Evolutionary conservation across 2,888 invertebrate species (phyloP), one percentile per base, ranked within the genome.

Genomic region (Abscondita cerata): DNA sequence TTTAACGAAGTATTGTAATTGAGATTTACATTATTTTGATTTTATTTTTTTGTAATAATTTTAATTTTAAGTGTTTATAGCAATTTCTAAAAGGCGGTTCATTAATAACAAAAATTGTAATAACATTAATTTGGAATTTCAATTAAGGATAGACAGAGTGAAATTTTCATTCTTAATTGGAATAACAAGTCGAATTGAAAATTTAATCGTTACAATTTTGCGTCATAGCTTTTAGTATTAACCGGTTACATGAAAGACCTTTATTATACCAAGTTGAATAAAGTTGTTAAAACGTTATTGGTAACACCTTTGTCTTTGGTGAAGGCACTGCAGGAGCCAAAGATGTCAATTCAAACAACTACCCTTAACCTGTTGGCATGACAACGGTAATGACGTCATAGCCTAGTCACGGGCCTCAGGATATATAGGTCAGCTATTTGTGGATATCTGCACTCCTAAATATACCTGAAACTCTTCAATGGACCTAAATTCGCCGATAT

Each of bases 351-450:
- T 72, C 72, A 73, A 76, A 75, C 70, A n/a, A 68, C 70, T 74
- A 71, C 71, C 72, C 72, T 74, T 76, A 76, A 75, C 73, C 73
- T 74, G 78, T 78, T 71, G 74, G 73, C 77, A 75, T 75, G 75
- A 73, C 71, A 72, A 78, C 78, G 73, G 67, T 67, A 65, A 72
- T 79, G 78, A 79, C 78, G 79, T 79, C 79, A 78, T 75, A 72
- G 66, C 72, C 72, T 72, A 75, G 76, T 73, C 73, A 75, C 73
- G 73, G 72, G 68, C 72, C 70, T 70, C 67, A 68, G 70, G 70
- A 72, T 76, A 76, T 75, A 70, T 77, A 75, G 77, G 77, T 77
- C 77, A 75, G 75, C 77, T 76, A 74, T 75, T 74, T 72, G 70
- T 64, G 71, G 72, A 70, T 70, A 68, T 70, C 72, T 72, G 71